Evolutionary conservation across 2,797 vertebrate genomes (phyloP).

Genomic region (Erethizon dorsatum): DNA sequence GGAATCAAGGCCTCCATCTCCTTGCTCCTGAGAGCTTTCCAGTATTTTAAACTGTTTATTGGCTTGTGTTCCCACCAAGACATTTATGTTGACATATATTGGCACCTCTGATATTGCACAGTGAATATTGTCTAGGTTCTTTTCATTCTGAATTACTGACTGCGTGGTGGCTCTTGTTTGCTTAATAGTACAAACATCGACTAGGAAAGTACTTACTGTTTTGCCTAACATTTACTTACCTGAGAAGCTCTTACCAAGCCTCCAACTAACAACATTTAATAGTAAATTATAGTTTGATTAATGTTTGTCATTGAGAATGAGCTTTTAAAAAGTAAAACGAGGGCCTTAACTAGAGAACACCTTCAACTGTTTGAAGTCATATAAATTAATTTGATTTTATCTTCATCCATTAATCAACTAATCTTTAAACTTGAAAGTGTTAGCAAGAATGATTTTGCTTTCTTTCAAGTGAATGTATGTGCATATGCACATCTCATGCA

Average conservation of each 20-base stretch:
- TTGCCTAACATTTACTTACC: background rate
- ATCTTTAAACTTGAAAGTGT: slow-evolving; percentile 80
- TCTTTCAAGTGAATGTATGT: slow-evolving; percentile 49
- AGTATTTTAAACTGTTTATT: slow-evolving; percentile 70
- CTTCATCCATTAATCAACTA: slow-evolving; percentile 15
- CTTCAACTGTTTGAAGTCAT: slow-evolving; percentile 68
- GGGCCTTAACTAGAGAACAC: background rate
- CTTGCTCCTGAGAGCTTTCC: slow-evolving; percentile 50
- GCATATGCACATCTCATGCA: slow-evolving; percentile 52
- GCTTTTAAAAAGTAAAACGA: slow-evolving; percentile 58
- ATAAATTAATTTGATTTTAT: slow-evolving; percentile 44
- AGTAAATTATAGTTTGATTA: background rate
- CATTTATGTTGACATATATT: slow-evolving; percentile 69
- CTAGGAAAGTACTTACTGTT: background rate
- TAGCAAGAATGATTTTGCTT: slow-evolving; percentile 72
- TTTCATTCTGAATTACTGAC: slow-evolving; percentile 43
- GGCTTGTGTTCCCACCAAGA: slow-evolving; percentile 47
- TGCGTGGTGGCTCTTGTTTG: background rate
- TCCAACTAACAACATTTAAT: background rate
- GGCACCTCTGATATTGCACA: slow-evolving; percentile 48
- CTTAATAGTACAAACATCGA: slow-evolving; percentile 47
- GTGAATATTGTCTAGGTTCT: background rate
- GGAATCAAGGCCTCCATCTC: slow-evolving; percentile 59
- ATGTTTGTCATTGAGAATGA: background rate
- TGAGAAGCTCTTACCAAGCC: background rate